These are phyloP conservation scores for Penaeus chinensis DNA, from an alignment of 1,140 invertebrate genomes.

Conservation along the genomic window DNA sequence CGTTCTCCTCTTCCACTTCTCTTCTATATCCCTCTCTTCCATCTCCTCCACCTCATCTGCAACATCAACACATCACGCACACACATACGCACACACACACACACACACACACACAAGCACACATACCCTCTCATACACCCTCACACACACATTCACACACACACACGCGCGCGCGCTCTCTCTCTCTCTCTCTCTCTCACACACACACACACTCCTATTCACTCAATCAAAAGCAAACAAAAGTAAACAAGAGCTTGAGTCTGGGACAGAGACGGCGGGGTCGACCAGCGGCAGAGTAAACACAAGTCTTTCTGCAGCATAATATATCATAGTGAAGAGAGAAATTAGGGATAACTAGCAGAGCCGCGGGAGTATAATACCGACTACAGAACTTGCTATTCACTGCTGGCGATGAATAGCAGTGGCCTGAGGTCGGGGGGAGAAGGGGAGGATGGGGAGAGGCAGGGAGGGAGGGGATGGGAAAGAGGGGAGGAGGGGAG, in stretches of 20 bases:
- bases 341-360: slow-evolving; percentile 60
- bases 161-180: neutral
- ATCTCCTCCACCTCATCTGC: slow-evolving; percentile 1
- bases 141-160: neutral
- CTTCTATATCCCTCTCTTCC: neutral
- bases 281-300: slow-evolving; percentile 52
- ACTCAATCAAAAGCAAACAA: slow-evolving; percentile 54
- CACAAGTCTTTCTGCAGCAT: slow-evolving; percentile 53
- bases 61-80: neutral
- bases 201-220: slow-evolving; percentile 51
- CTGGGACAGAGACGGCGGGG: slow-evolving; percentile 51
- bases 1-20: neutral
- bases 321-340: slow-evolving; percentile 59
- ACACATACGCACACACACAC: neutral
- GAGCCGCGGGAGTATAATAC: slow-evolving; percentile 46
- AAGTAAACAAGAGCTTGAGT: slow-evolving; percentile 45
- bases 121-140: neutral
- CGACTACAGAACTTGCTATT: slow-evolving; percentile 45
- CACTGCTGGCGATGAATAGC: slow-evolving; percentile 49
- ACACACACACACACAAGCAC: no score
- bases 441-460: neutral
- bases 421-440: neutral
- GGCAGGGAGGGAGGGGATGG: neutral
- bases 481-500: no score
- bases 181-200: neutral